These are phyloP conservation scores for Lithophane ornitopus DNA, from an alignment of 2,888 invertebrate species.

Conservation along the genomic window DNA sequence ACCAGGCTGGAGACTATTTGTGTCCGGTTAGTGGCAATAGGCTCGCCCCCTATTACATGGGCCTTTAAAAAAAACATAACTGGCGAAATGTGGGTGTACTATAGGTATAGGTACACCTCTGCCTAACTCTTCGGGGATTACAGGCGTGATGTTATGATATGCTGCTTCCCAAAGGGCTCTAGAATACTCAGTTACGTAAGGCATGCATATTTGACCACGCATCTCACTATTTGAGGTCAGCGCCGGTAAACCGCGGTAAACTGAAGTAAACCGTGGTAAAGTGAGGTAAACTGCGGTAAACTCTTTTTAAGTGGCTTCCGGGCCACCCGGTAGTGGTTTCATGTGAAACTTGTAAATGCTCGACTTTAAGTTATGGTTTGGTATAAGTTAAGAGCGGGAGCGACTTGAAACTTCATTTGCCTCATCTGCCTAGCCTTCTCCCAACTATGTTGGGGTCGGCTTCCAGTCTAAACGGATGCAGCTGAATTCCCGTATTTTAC, in stretches of 20 bases:
- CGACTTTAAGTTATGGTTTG: conserved; percentile 54
- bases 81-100: too few species aligned
- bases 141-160: too few species aligned
- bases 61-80: too few species aligned
- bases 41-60: too few species aligned
- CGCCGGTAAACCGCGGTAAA: conserved; percentile 36
- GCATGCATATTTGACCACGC: conserved; percentile 42
- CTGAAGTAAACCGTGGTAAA: conserved; percentile 28
- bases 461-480: too few species aligned
- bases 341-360: conserved; percentile 54
- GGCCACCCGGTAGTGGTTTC: conserved; percentile 72
- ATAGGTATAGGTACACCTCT: too few species aligned
- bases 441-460: too few species aligned
- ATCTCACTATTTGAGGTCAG: conserved; percentile 42
- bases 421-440: too few species aligned
- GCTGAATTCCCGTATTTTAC: too few species aligned
- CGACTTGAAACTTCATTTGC: conserved; percentile 10
- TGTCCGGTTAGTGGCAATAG: too few species aligned
- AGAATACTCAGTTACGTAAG: conserved; percentile 2
- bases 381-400: conserved; percentile 36
- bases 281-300: conserved; percentile 42
- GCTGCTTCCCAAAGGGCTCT: not conserved
- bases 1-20: too few species aligned
- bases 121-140: too few species aligned
- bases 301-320: conserved; percentile 71